These are phyloP conservation scores for Spicauda simplicius DNA, from an alignment of 2,888 invertebrate species.

Conservation along the genomic window DNA sequence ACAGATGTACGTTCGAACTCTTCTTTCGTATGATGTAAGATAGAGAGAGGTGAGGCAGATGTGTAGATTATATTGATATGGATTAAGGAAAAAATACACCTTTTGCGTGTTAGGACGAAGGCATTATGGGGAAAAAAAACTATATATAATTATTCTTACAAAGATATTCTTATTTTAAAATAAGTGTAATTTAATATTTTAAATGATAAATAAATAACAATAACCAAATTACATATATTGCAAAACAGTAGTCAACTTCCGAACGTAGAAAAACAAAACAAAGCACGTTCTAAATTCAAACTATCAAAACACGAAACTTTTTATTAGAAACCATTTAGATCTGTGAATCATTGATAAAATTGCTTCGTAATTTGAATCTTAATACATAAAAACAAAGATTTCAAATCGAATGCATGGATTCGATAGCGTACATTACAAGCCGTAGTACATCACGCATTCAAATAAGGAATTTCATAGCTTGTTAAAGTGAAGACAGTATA, in stretches of 20 bases:
- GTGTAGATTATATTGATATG: slow-evolving; percentile 37
- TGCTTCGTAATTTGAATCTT: slow-evolving; percentile 2
- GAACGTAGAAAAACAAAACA: not conserved
- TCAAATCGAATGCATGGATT: slow-evolving; percentile 24
- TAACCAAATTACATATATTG: too few relatives aligned
- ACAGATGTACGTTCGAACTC: slow-evolving; percentile 28
- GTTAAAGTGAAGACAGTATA: slow-evolving; percentile 33
- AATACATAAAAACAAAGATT: slow-evolving; percentile 18
- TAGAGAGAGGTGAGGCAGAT: slow-evolving; percentile 39
- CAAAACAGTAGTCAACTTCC: slow-evolving; percentile 2
- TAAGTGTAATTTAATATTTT: too few relatives aligned
- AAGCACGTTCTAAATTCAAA: slow-evolving; percentile 6
- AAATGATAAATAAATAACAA: too few relatives aligned
- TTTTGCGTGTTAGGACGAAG: slow-evolving; percentile 13
- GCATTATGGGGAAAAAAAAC: not conserved
- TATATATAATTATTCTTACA: not conserved
- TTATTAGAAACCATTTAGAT: slow-evolving; percentile 2
- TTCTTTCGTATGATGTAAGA: slow-evolving; percentile 27
- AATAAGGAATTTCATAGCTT: slow-evolving; percentile 51
- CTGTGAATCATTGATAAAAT: not conserved
- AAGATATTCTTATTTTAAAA: not conserved
- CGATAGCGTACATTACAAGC: slow-evolving; percentile 27
- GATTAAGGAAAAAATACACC: slow-evolving; percentile 33
- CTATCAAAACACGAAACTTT: not conserved
- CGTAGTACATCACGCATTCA: slow-evolving; percentile 50